Base-by-base conservation (phyloP, 2,113 vertebrate genomes). In the Halcyon malimbica region DNA sequence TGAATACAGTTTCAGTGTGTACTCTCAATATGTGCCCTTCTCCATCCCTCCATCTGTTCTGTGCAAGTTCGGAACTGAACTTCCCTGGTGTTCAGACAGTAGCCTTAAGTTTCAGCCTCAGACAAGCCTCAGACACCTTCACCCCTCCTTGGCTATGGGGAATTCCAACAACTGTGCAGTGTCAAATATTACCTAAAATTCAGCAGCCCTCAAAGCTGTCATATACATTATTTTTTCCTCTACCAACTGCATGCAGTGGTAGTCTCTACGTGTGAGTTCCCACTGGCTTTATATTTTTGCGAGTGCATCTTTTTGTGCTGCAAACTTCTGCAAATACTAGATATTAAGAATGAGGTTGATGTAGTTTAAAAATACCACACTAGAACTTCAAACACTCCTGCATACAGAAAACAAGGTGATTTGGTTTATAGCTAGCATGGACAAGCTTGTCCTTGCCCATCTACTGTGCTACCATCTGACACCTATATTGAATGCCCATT, bases 311-410 rank as follows among this genome's bases (percentile, higher is more conserved):
- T 39, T 71, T 19, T 31, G 35, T n/a, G 37, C 33, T 70, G 65
- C n/a, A 75, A 80, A 89, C n/a, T 77, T 70, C 31, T 53, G 16
- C 50, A 86, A 48, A 35, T 69, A 73, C 37, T 62, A 60, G 35
- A 77, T 63, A 75, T 25, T 41, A 86, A 35, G 16, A 79, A 83
- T 67, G 41, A 88, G 53, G 59, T 9, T 44, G 26, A 89, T 24
- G 19, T 24, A 54, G 75, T 90, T 83, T 68, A 83, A 89, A 89
- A 92, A 83, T 64, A 77, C 21, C 70, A 86, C 63, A 83, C 21
- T n/a, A 84, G 44, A 83, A 76, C 48, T 54, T 64, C 35, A 89
- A 78, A 75, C 16, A 21, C 54, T 39, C 28, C 31, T 76, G 79
- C 18, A 67, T 35, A 57, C 9, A 20, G 42, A 64, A 92, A 90